Conservation (phyloP, 2,797 vertebrate species). For the Nyctibius grandis region DNA sequence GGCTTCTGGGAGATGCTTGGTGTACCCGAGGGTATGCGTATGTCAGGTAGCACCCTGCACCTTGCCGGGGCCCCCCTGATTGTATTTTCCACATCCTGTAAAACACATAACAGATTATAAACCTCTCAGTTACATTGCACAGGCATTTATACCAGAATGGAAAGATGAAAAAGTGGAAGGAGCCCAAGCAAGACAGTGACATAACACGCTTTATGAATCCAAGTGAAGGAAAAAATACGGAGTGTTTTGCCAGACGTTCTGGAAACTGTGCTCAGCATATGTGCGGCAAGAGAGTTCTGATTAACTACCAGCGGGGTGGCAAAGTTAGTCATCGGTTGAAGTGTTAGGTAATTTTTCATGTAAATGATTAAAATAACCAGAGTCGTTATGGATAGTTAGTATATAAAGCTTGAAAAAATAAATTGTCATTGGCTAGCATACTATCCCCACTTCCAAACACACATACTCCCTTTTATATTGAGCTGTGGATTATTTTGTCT, state of each 20-base stretch:
- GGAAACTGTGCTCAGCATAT: slow-evolving; percentile 18
- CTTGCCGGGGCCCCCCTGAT: rapidly evolving
- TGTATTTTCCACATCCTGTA: rapidly evolving
- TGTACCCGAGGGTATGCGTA: neutral
- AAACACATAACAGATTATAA: neutral
- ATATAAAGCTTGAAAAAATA: neutral
- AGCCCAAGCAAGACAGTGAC: slow-evolving; percentile 2
- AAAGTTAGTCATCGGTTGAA: slow-evolving; percentile 37
- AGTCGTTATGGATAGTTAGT: neutral
- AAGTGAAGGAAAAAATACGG: neutral
- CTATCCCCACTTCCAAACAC: neutral
- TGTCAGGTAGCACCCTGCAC: neutral
- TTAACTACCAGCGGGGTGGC: neutral
- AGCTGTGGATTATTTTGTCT: neutral
- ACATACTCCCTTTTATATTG: neutral
- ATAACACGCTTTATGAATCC: neutral
- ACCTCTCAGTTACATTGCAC: neutral
- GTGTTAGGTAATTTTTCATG: neutral
- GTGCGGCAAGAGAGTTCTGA: neutral
- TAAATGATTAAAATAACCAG: neutral
- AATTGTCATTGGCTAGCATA: neutral
- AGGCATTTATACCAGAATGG: neutral
- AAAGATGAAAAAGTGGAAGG: neutral
- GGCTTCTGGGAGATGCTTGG: neutral
- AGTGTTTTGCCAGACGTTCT: neutral